Evolutionary conservation across 2,888 invertebrate species (phyloP), one percentile per base, ranked within the genome.

Genomic region (Drosophila neotestacea): DNA sequence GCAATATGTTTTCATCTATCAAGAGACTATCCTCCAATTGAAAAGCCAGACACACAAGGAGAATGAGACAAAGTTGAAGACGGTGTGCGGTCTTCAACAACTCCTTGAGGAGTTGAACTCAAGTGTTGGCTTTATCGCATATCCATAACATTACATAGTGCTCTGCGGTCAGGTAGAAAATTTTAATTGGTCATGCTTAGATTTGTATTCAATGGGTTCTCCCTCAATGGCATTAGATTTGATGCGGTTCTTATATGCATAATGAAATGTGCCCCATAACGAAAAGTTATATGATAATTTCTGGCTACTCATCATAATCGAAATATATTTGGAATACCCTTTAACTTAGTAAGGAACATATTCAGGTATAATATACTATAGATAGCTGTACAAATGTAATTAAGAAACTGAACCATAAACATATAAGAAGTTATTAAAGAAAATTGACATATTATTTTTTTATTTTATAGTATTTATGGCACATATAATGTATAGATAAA

Each of bases 121-220:
- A 62, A 77, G 71, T 70, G 78, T 55, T 70, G 70, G 34, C 47
- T 54, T 60, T 60, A 42, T 58, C 56, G 38, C 69, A 73, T 63
- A 70, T 70, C 61, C 63, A 73, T 66, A 48, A 48, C 58, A 22
- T 41, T 36, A 6, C 34, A 16, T 34, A 22, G 16, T 41, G 58
- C 52, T 4, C 48, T 72, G 72, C 50, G 84, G 73, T 71, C 84
- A 82, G 85, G 81, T 85, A 73, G 79, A 84, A 76, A 66, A 76
- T 81, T 73, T 66, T 59, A 84, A 79, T 84, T 81, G 85, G 85
- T 81, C 77, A 80, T 74, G 80, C 63, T 71, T 48, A 54, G 56
- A 70, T 64, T 81, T 48, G 58, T 60, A 70, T 78, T 67, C 63
- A 60, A 52, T 51, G 22, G 32, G 10, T 30, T 59, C 44, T 50